Conservation (phyloP, 1,140 invertebrate genomes). For the Ptiloglossa arizonensis region DNA sequence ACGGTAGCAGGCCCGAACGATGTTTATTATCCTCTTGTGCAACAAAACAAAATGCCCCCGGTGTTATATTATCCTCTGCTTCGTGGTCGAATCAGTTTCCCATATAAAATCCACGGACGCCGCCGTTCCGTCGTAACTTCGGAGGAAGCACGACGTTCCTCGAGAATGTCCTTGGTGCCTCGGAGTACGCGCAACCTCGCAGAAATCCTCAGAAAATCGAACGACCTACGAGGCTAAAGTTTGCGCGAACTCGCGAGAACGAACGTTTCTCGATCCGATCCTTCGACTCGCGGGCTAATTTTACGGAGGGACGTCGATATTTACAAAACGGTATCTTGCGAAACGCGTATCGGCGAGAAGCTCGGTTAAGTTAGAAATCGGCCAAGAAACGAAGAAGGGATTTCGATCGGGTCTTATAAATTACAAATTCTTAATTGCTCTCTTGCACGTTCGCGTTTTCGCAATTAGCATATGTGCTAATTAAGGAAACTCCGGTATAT, state of each 20-base stretch:
- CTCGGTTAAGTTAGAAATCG: background rate
- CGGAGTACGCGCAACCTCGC: background rate
- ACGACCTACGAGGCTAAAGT: too few species aligned
- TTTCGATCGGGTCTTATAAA: background rate
- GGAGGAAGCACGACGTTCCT: slow-evolving; percentile 36
- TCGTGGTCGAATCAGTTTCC: slow-evolving; percentile 61
- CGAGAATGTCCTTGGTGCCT: slow-evolving; percentile 29
- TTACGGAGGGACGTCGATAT: background rate
- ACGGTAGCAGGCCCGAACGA: slow-evolving; percentile 61
- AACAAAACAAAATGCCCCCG: slow-evolving; percentile 64
- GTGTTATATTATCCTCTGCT: slow-evolving; percentile 57
- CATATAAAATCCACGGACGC: slow-evolving; percentile 54
- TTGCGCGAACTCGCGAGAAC: too few species aligned
- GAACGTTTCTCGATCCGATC: too few species aligned
- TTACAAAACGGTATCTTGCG: too few species aligned
- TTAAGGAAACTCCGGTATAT: slow-evolving; percentile 32
- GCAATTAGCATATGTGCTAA: slow-evolving; percentile 25
- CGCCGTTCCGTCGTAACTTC: slow-evolving; percentile 48
- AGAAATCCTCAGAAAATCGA: slow-evolving; percentile 7
- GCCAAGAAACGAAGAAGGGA: background rate
- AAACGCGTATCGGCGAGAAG: background rate
- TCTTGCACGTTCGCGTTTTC: slow-evolving; percentile 6
- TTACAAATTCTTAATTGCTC: slow-evolving; percentile 12
- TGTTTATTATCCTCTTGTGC: slow-evolving; percentile 71
- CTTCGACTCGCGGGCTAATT: background rate